Evolutionary conservation across 2,797 vertebrate species (phyloP).

Genomic region (Parambassis ranga): DNA sequence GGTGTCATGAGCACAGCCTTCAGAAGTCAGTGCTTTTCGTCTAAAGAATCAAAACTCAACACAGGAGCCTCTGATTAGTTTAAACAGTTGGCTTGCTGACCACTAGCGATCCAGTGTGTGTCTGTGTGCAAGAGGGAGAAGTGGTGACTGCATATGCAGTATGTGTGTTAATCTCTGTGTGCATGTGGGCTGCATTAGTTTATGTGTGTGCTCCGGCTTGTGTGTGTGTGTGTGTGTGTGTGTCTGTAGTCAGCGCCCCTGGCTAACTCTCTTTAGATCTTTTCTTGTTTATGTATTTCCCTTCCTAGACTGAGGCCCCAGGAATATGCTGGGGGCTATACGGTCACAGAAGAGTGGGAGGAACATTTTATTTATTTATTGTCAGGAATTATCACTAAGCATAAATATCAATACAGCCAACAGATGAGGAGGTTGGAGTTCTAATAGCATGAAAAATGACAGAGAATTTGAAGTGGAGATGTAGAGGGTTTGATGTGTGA

Average conservation of each 20-base stretch:
- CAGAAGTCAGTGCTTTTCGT: conserved; percentile 80
- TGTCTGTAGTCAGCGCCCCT: conserved; percentile 62
- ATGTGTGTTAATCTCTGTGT: conserved; percentile 14
- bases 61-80: conserved; percentile 76
- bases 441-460: conserved; percentile 45
- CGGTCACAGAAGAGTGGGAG: conserved; percentile 79
- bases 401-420: conserved; percentile 89
- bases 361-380: conserved; percentile 93
- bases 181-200: conserved; percentile 2
- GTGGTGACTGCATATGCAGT: conserved; percentile 7
- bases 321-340: conserved; percentile 88
- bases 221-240: conserved; percentile 13
- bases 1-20: conserved; percentile 72
- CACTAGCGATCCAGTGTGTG: conserved; percentile 71
- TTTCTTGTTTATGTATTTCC: conserved; percentile 75
- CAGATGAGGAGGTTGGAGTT: conserved; percentile 80
- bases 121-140: conserved; percentile 21
- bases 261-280: conserved; percentile 78
- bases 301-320: conserved; percentile 78
- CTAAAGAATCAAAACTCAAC: conserved; percentile 70
- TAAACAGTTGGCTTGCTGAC: conserved; percentile 80
- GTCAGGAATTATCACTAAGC: conserved; percentile 86
- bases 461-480: not conserved
- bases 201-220: conserved; percentile 31
- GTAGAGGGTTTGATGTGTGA: conserved; percentile 20